Conservation (phyloP, 1,140 invertebrate genomes). For the Pseudachorutes palmiensis region DNA sequence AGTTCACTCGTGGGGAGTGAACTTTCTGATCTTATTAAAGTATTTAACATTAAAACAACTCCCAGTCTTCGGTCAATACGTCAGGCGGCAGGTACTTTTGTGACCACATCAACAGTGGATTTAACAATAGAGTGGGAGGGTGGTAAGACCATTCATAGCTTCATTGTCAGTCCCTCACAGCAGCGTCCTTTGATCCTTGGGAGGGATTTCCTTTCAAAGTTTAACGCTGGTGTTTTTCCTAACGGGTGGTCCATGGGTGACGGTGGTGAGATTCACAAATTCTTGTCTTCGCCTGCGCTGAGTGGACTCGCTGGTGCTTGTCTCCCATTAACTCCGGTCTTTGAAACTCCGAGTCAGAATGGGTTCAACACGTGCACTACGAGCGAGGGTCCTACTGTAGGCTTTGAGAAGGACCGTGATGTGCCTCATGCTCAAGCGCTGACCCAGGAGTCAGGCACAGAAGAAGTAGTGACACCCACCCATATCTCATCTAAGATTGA, state of each 20-base stretch:
- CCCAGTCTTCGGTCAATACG: neutral
- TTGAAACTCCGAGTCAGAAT: neutral
- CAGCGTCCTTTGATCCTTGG: slow-evolving; percentile 20
- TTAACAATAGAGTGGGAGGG: slow-evolving; percentile 5
- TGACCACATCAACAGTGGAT: neutral
- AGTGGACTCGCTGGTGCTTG: neutral
- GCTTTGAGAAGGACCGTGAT: neutral
- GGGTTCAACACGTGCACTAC: neutral
- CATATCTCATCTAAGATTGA: neutral
- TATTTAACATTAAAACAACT: slow-evolving; percentile 9
- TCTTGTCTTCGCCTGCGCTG: neutral
- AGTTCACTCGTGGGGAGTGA: slow-evolving; percentile 15
- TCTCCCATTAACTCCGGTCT: neutral
- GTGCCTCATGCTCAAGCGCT: neutral
- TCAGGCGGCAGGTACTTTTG: slow-evolving; percentile 4
- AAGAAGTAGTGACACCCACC: neutral
- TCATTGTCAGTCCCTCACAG: slow-evolving; percentile 14
- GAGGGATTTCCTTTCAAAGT: slow-evolving; percentile 25
- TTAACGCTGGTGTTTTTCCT: slow-evolving; percentile 7
- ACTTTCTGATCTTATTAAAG: slow-evolving; percentile 10
- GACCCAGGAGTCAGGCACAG: slow-evolving; percentile 1
- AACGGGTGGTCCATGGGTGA: slow-evolving; percentile 18
- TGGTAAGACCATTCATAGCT: slow-evolving; percentile 6
- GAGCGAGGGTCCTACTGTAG: slow-evolving; percentile 2
- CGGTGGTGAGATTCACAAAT: neutral